Evolutionary conservation across 2,888 invertebrate genomes (phyloP).

Genomic region (Chrysolina haemoptera): DNA sequence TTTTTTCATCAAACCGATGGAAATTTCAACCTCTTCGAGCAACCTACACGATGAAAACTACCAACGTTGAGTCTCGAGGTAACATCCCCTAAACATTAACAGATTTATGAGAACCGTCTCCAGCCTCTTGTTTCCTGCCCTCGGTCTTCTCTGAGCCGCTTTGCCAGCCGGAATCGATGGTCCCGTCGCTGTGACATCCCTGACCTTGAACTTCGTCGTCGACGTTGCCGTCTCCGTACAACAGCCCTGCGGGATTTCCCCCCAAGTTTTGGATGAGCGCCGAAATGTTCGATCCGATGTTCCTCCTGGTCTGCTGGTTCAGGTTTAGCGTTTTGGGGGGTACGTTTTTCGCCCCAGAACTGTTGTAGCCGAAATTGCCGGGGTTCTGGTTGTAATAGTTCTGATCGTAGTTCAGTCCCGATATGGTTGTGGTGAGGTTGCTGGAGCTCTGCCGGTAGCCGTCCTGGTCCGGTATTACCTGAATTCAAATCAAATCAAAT

Average conservation of each 20-base stretch:
- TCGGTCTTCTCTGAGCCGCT: constrained; percentile 77
- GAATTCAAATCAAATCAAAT: neutral
- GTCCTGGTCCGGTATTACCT: constrained; percentile 71
- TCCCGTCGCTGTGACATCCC: constrained; percentile 69
- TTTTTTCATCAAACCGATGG: too few relatives aligned
- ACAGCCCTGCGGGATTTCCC: constrained; percentile 66
- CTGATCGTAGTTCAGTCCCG: constrained; percentile 66
- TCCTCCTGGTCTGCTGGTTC: constrained; percentile 59
- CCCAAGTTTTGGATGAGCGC: constrained; percentile 71
- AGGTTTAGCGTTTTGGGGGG: constrained; percentile 64
- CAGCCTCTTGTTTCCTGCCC: constrained; percentile 56
- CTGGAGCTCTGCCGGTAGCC: constrained; percentile 59
- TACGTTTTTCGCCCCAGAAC: constrained; percentile 59
- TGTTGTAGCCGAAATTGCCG: constrained; percentile 55
- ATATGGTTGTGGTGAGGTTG: constrained; percentile 68
- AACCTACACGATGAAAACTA: too few relatives aligned
- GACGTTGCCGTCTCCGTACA: constrained; percentile 67
- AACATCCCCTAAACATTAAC: constrained; percentile 61
- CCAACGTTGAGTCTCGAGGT: neutral
- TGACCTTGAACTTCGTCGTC: constrained; percentile 66
- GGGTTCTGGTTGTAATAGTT: constrained; percentile 64
- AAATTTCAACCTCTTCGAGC: too few relatives aligned
- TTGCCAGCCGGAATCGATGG: constrained; percentile 81
- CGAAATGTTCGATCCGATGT: constrained; percentile 70
- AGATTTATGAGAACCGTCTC: constrained; percentile 59